Percentiles rank a stretch among this genome's conserved stretches.
Evolutionary conservation across 2,113 vertebrate species (phyloP).

Genomic region (Trichechus manatus): DNA sequence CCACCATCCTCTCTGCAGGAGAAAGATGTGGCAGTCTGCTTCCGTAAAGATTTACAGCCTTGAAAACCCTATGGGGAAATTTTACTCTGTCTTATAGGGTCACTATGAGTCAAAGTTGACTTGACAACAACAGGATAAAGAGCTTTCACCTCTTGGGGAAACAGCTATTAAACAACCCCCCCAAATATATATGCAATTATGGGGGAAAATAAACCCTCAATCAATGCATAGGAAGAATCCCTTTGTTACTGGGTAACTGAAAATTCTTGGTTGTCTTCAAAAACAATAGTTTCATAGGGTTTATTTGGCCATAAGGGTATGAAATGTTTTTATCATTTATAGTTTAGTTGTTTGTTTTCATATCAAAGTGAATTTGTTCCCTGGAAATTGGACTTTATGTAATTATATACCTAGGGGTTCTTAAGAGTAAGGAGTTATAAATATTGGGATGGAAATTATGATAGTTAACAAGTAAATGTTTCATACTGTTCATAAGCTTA

Average conservation of each 20-base stretch:
- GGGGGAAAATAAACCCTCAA: background rate
- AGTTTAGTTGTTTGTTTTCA: background rate
- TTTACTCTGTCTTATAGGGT: background rate
- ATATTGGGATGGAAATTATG: background rate
- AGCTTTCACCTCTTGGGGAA: background rate
- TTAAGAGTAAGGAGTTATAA: background rate
- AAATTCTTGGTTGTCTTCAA: background rate
- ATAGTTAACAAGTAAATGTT: background rate
- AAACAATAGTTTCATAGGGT: background rate
- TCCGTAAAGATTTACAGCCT: background rate
- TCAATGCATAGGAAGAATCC: background rate
- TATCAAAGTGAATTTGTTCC: background rate
- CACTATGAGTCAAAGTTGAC: background rate
- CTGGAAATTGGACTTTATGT: background rate
- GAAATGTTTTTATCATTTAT: background rate
- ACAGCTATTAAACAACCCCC: background rate
- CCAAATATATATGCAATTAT: background rate
- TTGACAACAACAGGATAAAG: background rate
- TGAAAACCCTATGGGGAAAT: background rate
- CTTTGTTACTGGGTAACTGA: background rate
- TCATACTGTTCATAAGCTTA: background rate
- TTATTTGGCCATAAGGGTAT: background rate
- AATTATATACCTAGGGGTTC: background rate
- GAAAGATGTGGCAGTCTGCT: background rate
- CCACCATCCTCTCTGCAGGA: background rate